Evolutionary conservation across 2,797 vertebrate species (phyloP).

Genomic region (Rhinophrynus dorsalis): DNA sequence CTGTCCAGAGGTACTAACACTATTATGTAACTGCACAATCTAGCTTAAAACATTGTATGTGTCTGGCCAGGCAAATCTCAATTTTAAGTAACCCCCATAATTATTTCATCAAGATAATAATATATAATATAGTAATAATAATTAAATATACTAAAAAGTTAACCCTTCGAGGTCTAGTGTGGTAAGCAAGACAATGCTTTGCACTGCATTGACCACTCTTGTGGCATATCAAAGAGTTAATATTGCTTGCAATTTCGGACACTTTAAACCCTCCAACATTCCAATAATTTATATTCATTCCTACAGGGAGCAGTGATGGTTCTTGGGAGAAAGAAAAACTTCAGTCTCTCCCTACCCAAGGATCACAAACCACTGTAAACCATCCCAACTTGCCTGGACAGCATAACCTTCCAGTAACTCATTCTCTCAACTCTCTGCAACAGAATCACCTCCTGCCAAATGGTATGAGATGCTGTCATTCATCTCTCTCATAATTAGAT

Average conservation of each 20-base stretch:
- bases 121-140: too few relatives aligned
- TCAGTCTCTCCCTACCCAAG: constrained; percentile 63
- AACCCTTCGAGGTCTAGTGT: too few relatives aligned
- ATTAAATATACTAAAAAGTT: too few relatives aligned
- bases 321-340: constrained; percentile 74
- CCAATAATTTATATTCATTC: constrained; percentile 70
- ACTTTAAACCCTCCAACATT: constrained; percentile 53
- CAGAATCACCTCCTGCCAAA: constrained; percentile 71
- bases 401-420: constrained; percentile 66
- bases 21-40: too few relatives aligned
- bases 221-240: too few relatives aligned
- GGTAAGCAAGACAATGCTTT: too few relatives aligned
- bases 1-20: too few relatives aligned
- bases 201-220: too few relatives aligned
- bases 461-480: constrained; percentile 67
- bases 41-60: background rate
- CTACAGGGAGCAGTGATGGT: constrained; percentile 73
- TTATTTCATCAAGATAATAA: too few relatives aligned
- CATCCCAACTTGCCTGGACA: constrained; percentile 65
- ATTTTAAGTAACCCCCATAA: too few relatives aligned
- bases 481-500: constrained; percentile 57
- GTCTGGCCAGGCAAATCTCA: background rate
- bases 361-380: constrained; percentile 65
- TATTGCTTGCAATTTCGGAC: constrained; percentile 55
- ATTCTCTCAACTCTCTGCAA: constrained; percentile 70